Base-by-base conservation (phyloP, 2,113 vertebrate species). In the Tauraco erythrolophus region DNA sequence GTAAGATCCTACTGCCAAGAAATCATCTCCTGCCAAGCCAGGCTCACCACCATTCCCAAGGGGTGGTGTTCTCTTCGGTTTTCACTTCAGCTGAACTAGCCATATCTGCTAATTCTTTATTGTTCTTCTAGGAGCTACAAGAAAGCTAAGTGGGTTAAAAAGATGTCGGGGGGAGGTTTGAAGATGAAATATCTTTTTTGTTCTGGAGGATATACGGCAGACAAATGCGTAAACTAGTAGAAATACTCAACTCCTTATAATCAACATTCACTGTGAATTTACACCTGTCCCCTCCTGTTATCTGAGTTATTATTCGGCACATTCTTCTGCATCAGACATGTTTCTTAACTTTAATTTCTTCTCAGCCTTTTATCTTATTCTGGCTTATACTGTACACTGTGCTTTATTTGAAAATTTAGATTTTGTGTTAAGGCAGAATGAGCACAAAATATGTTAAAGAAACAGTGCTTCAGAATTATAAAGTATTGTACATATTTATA, bases 1-100 rank as follows among this genome's bases (percentile, higher is more conserved):
- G 4, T 51, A 70, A 85, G 65, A 81, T 58, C 43, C 8, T 88
- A 18, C 80, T 93, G 94, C 48, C 93, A 98, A 94, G 66, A 74
- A 62, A 39, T 28, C 23, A 61, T 51, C 48, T 95, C 78, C 27
- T 97, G 95, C 30, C 61, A 91, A 93, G 28, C 28, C 37, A 53
- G 37, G 22, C 69, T 74, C 53, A 68, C 33, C 35, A 61, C 2
- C 51, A 13, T 37, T 37, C 70, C 69, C 46, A 25, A 69, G 60
- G 53, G 75, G 30, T 45, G 54, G 61, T 16, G 27, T 46, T 71
- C 27, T 60, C 54, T 72, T n/a, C 19, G 45, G 30, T 33, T 45
- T 43, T 48, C 16, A 58, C 89, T 53, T 68, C 72, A 48, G 43
- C n/a, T 86, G 66, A 90, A 65, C 83, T 75, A 61, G 24, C 16